phyloP scores from a whole-genome alignment of 2,797 vertebrate genomes.

The Champsocephalus gunnari region DNA sequence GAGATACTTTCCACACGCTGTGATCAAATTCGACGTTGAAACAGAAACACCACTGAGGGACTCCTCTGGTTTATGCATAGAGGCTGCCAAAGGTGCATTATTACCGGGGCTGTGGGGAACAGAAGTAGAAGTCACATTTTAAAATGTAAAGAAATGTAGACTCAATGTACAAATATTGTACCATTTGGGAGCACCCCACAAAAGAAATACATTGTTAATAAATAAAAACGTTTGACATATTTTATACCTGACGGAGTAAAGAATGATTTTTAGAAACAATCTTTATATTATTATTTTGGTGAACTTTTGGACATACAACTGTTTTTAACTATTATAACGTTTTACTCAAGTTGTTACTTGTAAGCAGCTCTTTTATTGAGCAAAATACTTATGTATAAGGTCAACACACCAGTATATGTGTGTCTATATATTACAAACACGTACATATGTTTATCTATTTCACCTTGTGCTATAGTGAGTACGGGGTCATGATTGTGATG shows the following conservation, averaged over 20 bases:
- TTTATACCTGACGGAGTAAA: neutral
- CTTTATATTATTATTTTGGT: neutral
- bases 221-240: neutral
- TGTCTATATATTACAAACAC: too few species aligned
- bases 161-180: neutral
- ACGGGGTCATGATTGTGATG: too few species aligned
- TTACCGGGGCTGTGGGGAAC: neutral
- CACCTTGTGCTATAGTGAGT: too few species aligned
- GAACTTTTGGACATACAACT: neutral
- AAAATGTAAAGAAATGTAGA: neutral
- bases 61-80: constrained; percentile 85
- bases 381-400: neutral
- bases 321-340: neutral
- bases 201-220: neutral
- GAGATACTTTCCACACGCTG: constrained; percentile 56
- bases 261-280: too few species aligned
- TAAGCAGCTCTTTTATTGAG: neutral
- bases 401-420: neutral
- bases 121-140: too few species aligned
- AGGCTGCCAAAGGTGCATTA: constrained; percentile 83
- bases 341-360: neutral
- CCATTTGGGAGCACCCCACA: neutral
- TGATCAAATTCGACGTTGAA: constrained; percentile 88
- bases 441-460: too few species aligned
- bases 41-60: constrained; percentile 83